phyloP scores from a whole-genome alignment of 2,113 vertebrate species.

The Grammomys dolichurus region DNA sequence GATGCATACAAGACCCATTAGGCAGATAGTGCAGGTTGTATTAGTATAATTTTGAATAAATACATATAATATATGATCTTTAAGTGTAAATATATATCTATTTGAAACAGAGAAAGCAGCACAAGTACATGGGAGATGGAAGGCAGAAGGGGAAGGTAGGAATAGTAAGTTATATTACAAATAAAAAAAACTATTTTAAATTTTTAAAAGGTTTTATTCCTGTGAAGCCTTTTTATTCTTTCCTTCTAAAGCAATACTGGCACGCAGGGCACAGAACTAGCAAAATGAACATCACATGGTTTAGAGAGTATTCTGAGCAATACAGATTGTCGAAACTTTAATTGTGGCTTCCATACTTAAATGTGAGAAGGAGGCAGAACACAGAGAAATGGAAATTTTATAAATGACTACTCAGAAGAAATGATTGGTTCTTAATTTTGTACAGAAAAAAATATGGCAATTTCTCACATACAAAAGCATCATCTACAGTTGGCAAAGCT shows the following conservation, averaged over 20 bases:
- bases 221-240: background rate
- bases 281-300: background rate
- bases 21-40: background rate
- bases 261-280: background rate
- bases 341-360: slow-evolving; percentile 19
- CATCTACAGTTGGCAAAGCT: background rate
- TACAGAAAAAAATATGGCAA: background rate
- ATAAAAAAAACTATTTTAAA: background rate
- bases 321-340: slow-evolving; percentile 36
- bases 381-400: slow-evolving; percentile 19
- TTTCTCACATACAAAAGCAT: background rate
- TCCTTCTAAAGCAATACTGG: background rate
- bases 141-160: background rate
- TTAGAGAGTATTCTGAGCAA: slow-evolving; percentile 40
- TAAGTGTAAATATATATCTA: background rate
- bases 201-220: background rate
- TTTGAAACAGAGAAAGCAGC: background rate
- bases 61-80: background rate
- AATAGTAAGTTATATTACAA: background rate
- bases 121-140: background rate
- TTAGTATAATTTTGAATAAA: background rate
- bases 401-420: slow-evolving; percentile 46
- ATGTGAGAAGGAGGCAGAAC: slow-evolving; percentile 16
- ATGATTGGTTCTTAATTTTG: background rate
- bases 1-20: background rate